These are phyloP conservation scores for Tanypteryx hageni DNA, from an alignment of 2,888 invertebrate genomes.

Conservation along the genomic window DNA sequence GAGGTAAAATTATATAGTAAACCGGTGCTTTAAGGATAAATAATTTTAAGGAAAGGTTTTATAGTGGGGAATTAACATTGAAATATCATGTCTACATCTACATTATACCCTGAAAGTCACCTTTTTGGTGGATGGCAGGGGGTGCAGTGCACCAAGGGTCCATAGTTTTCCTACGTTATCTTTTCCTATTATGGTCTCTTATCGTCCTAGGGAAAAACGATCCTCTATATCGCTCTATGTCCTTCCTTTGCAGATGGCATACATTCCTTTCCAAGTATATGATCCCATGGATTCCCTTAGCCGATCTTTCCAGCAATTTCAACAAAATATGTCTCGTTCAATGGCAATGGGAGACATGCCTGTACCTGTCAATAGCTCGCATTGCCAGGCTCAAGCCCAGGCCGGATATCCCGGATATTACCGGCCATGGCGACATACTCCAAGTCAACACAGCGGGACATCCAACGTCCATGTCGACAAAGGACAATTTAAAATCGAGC, in stretches of 20 bases:
- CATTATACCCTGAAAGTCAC: too few relatives aligned
- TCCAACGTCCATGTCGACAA: slow-evolving; percentile 69
- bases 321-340: neutral
- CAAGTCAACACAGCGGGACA: slow-evolving; percentile 68
- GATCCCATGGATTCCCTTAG: neutral
- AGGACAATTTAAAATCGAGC: slow-evolving; percentile 71
- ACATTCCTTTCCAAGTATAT: neutral
- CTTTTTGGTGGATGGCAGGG: too few relatives aligned
- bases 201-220: too few relatives aligned
- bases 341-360: neutral
- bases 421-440: slow-evolving; percentile 69
- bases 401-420: slow-evolving; percentile 67
- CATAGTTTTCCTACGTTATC: too few relatives aligned
- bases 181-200: too few relatives aligned
- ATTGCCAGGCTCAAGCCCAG: neutral
- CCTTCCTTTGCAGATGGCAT: neutral
- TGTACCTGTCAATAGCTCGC: neutral
- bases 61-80: too few relatives aligned
- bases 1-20: too few relatives aligned
- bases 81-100: too few relatives aligned
- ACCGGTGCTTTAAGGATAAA: too few relatives aligned
- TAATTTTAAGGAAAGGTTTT: too few relatives aligned
- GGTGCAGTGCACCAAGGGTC: too few relatives aligned
- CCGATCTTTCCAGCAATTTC: neutral
- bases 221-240: too few relatives aligned